A percentile compares a stretch with the other conserved stretches of the same genome.
These are phyloP conservation scores for Sycophila texana DNA, from an alignment of 2,888 invertebrate species.

Conservation along the genomic window DNA sequence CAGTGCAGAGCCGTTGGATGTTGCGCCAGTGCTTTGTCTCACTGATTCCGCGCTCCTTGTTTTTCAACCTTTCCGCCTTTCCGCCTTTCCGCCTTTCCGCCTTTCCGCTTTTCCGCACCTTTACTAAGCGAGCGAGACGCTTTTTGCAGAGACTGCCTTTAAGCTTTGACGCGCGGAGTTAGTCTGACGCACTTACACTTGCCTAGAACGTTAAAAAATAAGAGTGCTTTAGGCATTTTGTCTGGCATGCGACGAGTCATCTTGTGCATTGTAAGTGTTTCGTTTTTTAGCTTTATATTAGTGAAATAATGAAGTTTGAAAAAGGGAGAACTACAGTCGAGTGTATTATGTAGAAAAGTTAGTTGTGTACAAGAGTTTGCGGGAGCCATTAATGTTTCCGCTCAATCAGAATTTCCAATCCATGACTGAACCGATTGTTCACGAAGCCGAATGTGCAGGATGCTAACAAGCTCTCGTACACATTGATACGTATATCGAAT, in stretches of 20 bases:
- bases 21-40: background rate
- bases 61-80: background rate
- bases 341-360: background rate
- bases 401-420: constrained; percentile 46
- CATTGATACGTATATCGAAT: background rate
- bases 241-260: too few relatives aligned
- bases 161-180: background rate
- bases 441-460: constrained; percentile 8
- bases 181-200: too few relatives aligned
- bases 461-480: constrained; percentile 30
- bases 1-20: too few relatives aligned
- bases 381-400: constrained; percentile 48
- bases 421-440: constrained; percentile 6
- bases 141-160: background rate
- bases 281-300: too few relatives aligned
- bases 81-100: background rate
- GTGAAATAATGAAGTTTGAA: too few relatives aligned
- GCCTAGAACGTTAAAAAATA: too few relatives aligned
- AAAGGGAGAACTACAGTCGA: too few relatives aligned
- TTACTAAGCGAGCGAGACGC: background rate
- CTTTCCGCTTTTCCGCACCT: background rate
- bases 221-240: too few relatives aligned
- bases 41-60: background rate
- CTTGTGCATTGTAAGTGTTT: too few relatives aligned
- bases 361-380: constrained; percentile 17